These are phyloP conservation scores for Piezodorus guildinii DNA, from an alignment of 1,140 invertebrate species.

Conservation along the genomic window DNA sequence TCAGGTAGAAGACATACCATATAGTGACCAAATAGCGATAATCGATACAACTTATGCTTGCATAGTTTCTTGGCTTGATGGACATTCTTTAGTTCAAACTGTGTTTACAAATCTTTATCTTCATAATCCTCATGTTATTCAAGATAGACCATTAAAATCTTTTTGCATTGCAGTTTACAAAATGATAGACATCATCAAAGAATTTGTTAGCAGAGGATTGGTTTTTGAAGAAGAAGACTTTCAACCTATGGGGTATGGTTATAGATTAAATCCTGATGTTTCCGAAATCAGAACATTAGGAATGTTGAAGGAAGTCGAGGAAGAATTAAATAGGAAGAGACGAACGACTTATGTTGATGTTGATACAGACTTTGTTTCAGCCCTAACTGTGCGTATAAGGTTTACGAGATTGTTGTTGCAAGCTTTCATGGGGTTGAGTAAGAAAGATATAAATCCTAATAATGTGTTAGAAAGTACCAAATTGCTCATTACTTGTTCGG, in stretches of 20 bases:
- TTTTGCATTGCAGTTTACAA: conserved; percentile 84
- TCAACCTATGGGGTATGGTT: conserved; percentile 86
- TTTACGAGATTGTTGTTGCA: conserved; percentile 78
- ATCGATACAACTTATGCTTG: conserved; percentile 88
- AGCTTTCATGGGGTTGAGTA: conserved; percentile 55
- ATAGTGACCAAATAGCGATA: conserved; percentile 67
- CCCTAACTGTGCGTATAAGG: conserved; percentile 63
- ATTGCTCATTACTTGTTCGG: conserved; percentile 54
- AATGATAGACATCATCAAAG: conserved; percentile 79
- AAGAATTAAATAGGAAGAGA: conserved; percentile 48
- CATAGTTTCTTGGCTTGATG: conserved; percentile 88
- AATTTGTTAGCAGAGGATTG: conserved; percentile 74
- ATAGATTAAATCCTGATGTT: conserved; percentile 70
- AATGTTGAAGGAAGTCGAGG: conserved; percentile 83
- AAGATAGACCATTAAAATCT: conserved; percentile 70
- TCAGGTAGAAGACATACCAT: conserved; percentile 63
- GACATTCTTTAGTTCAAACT: conserved; percentile 91
- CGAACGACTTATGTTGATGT: conserved; percentile 7
- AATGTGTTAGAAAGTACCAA: conserved; percentile 50
- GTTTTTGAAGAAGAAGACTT: conserved; percentile 95
- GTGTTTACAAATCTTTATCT: conserved; percentile 94
- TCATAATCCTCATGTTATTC: conserved; percentile 76
- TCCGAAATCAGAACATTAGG: conserved; percentile 67
- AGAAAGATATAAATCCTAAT: conserved; percentile 30
- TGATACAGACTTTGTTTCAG: background rate